These are phyloP conservation scores for Lepisosteus oculatus DNA, from an alignment of 2,113 vertebrate genomes.

Conservation along the genomic window DNA sequence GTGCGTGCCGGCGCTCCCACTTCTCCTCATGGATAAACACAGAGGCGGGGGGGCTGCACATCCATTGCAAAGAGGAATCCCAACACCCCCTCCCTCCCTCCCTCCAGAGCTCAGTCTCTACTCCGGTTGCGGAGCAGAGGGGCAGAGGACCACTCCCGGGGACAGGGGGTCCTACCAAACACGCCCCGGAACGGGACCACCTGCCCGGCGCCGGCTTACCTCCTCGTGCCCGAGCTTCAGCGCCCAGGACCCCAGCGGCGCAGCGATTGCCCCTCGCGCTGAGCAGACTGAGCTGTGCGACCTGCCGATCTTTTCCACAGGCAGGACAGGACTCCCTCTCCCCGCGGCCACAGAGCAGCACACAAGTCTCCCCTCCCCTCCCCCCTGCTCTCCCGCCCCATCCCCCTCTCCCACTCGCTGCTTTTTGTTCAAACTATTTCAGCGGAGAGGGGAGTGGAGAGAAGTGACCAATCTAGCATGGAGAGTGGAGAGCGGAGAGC, in stretches of 20 bases:
- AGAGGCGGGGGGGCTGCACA: too few relatives aligned
- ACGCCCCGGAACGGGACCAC: constrained; percentile 1
- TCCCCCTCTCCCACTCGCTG: constrained; percentile 47
- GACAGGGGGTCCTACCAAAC: constrained; percentile 28
- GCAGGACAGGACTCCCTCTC: constrained; percentile 58
- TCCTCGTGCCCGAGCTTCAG: constrained; percentile 55
- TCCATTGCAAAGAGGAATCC: too few relatives aligned
- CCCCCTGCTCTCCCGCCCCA: constrained; percentile 53
- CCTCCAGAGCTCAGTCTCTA: too few relatives aligned
- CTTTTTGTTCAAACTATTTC: constrained; percentile 74
- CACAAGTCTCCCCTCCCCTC: constrained; percentile 64
- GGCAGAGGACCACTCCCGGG: neutral
- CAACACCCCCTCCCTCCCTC: too few relatives aligned
- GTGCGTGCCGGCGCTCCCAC: too few relatives aligned
- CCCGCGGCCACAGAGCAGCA: constrained; percentile 65
- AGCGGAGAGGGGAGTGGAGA: constrained; percentile 51
- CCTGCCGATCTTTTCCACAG: constrained; percentile 65
- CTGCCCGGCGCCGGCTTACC: constrained; percentile 44
- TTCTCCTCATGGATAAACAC: too few relatives aligned
- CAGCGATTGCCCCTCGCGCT: constrained; percentile 61
- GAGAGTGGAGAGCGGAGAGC: constrained; percentile 51
- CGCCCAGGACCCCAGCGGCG: constrained; percentile 50
- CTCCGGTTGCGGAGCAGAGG: neutral
- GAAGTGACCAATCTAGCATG: neutral
- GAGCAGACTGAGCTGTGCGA: constrained; percentile 46